These are phyloP conservation scores for Drosophila borealis DNA, from an alignment of 2,888 invertebrate genomes.

Conservation along the genomic window DNA sequence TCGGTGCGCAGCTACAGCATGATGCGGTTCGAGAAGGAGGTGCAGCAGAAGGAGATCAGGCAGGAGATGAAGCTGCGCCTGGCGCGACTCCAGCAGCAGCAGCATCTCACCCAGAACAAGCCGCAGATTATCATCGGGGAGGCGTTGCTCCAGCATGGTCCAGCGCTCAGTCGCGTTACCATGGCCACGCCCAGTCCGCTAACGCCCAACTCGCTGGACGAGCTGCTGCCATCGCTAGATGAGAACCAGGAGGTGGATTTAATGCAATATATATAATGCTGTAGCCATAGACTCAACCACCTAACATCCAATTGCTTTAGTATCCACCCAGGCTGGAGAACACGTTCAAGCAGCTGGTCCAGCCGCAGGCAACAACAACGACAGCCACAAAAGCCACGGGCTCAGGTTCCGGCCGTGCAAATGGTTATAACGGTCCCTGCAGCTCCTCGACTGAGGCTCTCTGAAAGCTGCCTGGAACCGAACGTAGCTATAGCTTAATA, in stretches of 20 bases:
- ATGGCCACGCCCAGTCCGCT: constrained; percentile 89
- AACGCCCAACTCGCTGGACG: constrained; percentile 93
- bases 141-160: constrained; percentile 81
- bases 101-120: constrained; percentile 86
- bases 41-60: constrained; percentile 92
- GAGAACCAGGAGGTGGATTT: constrained; percentile 90
- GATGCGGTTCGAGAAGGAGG: constrained; percentile 91
- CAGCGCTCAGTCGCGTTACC: constrained; percentile 73
- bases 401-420: constrained; percentile 35
- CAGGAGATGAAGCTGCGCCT: constrained; percentile 91
- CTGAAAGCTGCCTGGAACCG: constrained; percentile 41
- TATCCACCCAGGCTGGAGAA: constrained; percentile 72
- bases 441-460: constrained; percentile 87
- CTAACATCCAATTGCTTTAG: constrained; percentile 34
- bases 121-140: constrained; percentile 85
- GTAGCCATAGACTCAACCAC: not conserved
- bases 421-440: constrained; percentile 85
- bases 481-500: constrained; percentile 7
- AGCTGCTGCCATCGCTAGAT: constrained; percentile 91
- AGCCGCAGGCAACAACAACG: constrained; percentile 49
- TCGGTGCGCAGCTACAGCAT: constrained; percentile 93
- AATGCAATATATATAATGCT: not conserved
- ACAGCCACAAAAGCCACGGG: constrained; percentile 14
- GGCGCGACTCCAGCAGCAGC: constrained; percentile 88
- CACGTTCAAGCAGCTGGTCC: constrained; percentile 69